Evolutionary conservation across 1,140 invertebrate species (phyloP), one percentile per base, ranked within the genome.

Genomic region (Diachasmimorpha longicaudata): DNA sequence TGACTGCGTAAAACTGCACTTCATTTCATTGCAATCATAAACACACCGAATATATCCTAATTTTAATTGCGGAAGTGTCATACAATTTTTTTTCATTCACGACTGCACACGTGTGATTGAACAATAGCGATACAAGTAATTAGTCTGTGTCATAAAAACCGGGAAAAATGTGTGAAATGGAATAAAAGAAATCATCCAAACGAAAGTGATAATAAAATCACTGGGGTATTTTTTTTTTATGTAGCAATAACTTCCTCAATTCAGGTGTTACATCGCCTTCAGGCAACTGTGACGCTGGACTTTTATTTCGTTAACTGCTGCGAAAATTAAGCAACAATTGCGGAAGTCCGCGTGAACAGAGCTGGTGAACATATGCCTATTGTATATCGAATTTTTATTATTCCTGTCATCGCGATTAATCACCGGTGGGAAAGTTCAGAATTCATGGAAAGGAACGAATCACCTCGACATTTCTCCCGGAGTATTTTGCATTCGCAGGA

Each of bases 271-370:
- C 69, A 71, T 63, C 58, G 69, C 36, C 16, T 25, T 5, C 69
- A 42, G 23, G 42, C 39, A 48, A 46, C 69, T 46, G 69, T 48
- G 44, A 71, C 44, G 44, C 1, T 46, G 16, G n/a, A 31, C 19
- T 71, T 42, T 71, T 42, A 71, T 48, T 37, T 48, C 8, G 44
- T 46, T 31, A 14, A 6, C 14, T 68, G 42, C 5, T n/a, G 16
- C 21, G 19, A 71, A 69, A 71, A 71, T 71, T 48, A 71, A 71
- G 42, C 14, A 48, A 71, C 68, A n/a, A n/a, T 9, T 46, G 19
- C 69, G 69, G 69, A 71, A 48, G 69, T 71, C 44, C 44, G 69
- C 42, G 39, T 21, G 68, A 70, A 70, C 48, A 55, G 21, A 31
- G 31, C 31, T 25, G 0, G 1, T 6, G 21, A 19, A 25, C 58